Conservation (phyloP, 2,888 invertebrate genomes). For the Masnerella sp. region DNA sequence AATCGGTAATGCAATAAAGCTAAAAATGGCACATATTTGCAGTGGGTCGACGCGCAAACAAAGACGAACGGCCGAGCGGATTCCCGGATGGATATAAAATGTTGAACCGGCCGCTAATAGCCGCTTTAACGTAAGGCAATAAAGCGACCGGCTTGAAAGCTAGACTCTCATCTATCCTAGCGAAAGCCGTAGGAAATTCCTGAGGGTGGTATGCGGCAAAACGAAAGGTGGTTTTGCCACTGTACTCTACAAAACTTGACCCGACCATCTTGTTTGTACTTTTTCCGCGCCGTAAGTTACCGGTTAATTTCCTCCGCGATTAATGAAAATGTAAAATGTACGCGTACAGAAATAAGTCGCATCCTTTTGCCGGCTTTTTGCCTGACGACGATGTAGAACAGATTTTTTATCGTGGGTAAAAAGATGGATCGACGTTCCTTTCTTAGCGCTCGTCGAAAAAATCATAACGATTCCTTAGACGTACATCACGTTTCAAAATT, state of each 20-base stretch:
- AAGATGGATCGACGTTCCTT: conserved; percentile 17
- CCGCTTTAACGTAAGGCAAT: conserved; percentile 67
- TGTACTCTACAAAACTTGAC: conserved; percentile 49
- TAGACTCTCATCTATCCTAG: conserved; percentile 63
- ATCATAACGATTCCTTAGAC: no score
- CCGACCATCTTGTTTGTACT: conserved; percentile 49
- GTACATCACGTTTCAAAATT: no score
- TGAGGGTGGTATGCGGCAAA: conserved; percentile 53
- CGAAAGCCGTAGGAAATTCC: conserved; percentile 54
- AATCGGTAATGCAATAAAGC: conserved; percentile 49
- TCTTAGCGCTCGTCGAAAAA: no score
- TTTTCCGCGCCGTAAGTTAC: conserved; percentile 43
- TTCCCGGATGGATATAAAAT: conserved; percentile 63
- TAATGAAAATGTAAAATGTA: conserved; percentile 51
- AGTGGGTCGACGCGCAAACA: conserved; percentile 65
- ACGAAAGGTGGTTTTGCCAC: conserved; percentile 55
- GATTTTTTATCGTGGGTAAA: conserved; percentile 24
- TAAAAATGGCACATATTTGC: conserved; percentile 64
- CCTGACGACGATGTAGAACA: conserved; percentile 22
- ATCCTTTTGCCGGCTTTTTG: conserved; percentile 42
- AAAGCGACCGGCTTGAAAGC: conserved; percentile 59
- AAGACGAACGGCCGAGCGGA: conserved; percentile 61
- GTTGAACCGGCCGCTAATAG: conserved; percentile 65
- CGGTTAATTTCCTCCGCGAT: conserved; percentile 44
- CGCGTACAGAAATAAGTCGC: conserved; percentile 31